A percentile compares a stretch with the other conserved stretches of the same genome.
Evolutionary conservation across 2,797 vertebrate genomes (phyloP).

Genomic region (Cyclura pinguis): DNA sequence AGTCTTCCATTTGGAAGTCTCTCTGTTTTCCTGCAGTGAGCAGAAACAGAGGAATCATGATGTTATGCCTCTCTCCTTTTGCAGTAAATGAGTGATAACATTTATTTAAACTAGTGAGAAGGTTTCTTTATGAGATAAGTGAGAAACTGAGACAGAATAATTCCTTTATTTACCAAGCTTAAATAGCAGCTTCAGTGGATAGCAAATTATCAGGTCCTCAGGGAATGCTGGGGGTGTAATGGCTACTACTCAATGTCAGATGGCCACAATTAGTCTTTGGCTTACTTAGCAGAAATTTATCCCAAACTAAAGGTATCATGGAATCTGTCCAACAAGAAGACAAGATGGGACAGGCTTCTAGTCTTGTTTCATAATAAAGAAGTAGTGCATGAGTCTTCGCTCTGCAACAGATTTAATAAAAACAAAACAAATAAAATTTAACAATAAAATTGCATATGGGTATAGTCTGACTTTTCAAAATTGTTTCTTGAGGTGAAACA

Average conservation of each 20-base stretch:
- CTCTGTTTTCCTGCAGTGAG: neutral
- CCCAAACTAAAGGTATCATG: neutral
- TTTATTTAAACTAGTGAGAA: neutral
- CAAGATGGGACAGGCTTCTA: neutral
- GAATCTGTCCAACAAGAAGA: neutral
- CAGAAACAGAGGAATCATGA: neutral
- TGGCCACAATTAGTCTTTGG: neutral
- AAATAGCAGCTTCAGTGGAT: neutral
- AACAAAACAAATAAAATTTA: neutral
- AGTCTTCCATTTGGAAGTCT: neutral
- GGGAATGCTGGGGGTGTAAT: neutral
- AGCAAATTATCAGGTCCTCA: neutral
- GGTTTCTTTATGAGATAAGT: neutral
- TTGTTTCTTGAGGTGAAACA: neutral
- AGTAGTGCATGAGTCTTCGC: neutral
- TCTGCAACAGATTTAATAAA: neutral
- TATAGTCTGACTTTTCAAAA: neutral
- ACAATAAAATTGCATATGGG: neutral
- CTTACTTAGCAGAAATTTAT: neutral
- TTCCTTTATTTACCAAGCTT: neutral
- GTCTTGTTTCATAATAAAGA: neutral
- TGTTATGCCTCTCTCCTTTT: neutral
- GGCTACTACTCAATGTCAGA: neutral
- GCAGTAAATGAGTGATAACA: neutral
- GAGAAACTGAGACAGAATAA: neutral